Evolutionary conservation across 2,113 vertebrate genomes (phyloP), one percentile per base, ranked within the genome.

Genomic region (Narcine bancroftii): DNA sequence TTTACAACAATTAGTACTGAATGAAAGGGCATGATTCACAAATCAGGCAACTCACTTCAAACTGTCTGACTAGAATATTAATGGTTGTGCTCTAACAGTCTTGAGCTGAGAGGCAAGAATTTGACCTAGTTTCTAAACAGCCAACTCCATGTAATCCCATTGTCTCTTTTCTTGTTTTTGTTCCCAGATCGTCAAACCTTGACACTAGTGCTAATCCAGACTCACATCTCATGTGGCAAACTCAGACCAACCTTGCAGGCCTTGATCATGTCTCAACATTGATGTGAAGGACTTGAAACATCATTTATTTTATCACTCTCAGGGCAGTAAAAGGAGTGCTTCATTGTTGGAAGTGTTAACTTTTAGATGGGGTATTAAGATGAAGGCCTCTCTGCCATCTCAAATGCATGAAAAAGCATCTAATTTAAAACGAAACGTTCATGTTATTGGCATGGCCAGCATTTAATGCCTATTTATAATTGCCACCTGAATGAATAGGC

Each of bases 11-110:
- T 53, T 26, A 87, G 50, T 85, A 29, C n/a, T 87, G 53, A 87
- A 87, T 87, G 13, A 87, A 87, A 87, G 33, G 60, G 56, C 81
- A 87, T 87, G 60, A 63, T 87, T 87, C 81, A 63, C 81, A 87
- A 87, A 87, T 87, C 81, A 87, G 81, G 33, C 50, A 87, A 60
- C n/a, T 87, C 53, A 60, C 56, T 87, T 87, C 81, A 87, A 87
- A 60, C 81, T 60, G 81, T 21, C 81, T 87, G 81, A 87, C 17
- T 87, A 19, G 81, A 87, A 87, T 87, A 87, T 87, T 87, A 87
- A 87, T 87, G 60, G 81, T n/a, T 36, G 53, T 21, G 33, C 33
- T 60, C 81, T 33, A 42, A 47, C 47, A 53, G 6, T 53, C 24
- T 87, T 19, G 50, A 87, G 81, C 81, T 60, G 33, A 87, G 33